Conservation (phyloP, 2,888 invertebrate species). For the Halictus ligatus region DNA sequence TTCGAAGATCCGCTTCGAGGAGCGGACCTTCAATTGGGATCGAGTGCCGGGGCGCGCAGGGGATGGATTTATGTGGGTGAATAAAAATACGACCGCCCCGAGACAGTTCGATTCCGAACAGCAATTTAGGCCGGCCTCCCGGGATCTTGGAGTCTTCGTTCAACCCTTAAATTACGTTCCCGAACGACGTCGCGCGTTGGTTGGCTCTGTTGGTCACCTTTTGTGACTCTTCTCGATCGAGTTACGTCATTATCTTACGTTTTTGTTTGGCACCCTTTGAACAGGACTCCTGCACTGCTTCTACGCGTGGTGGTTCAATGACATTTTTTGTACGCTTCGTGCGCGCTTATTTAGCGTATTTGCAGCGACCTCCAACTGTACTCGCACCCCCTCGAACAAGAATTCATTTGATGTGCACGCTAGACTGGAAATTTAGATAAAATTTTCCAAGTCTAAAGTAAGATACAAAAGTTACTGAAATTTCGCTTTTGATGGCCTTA, state of each 20-base stretch:
- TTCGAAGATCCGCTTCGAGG: slow-evolving; percentile 46
- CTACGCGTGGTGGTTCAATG: too few species aligned
- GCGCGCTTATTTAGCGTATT: too few species aligned
- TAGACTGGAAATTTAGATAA: too few species aligned
- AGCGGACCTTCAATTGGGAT: slow-evolving; percentile 30
- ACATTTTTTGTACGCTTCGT: too few species aligned
- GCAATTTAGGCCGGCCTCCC: background rate
- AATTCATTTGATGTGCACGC: too few species aligned
- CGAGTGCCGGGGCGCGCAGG: slow-evolving; percentile 8
- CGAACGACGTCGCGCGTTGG: background rate
- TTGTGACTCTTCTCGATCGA: too few species aligned
- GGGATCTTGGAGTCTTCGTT: background rate
- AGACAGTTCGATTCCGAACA: background rate
- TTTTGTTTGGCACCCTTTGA: background rate
- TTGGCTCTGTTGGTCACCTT: background rate
- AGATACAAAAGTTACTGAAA: too few species aligned
- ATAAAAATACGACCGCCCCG: background rate
- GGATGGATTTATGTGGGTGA: slow-evolving; percentile 2
- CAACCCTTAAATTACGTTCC: background rate
- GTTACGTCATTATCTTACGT: background rate
- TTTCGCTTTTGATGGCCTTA: too few species aligned
- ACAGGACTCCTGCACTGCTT: background rate
- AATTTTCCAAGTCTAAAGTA: too few species aligned
- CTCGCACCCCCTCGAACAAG: too few species aligned
- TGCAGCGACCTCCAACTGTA: too few species aligned